phyloP scores from a whole-genome alignment of 1,140 invertebrate genomes.

The Tenebrio molitor region DNA sequence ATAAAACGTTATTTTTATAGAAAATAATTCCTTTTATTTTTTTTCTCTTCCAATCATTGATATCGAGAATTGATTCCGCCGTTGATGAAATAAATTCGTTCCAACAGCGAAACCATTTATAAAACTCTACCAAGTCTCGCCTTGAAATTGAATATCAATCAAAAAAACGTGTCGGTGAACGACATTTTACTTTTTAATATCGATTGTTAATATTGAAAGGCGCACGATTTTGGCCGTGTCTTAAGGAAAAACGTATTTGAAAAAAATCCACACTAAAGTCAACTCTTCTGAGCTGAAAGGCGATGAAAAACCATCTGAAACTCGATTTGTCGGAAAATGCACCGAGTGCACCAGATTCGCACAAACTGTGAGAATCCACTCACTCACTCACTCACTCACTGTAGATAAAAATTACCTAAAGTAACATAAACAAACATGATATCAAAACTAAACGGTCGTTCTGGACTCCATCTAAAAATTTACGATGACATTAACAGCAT shows the following conservation, averaged over 20 bases:
- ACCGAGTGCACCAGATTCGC: too few species aligned
- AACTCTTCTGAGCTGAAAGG: too few species aligned
- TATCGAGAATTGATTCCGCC: conserved; percentile 26
- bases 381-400: too few species aligned
- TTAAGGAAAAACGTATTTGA: too few species aligned
- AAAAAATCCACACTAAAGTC: too few species aligned
- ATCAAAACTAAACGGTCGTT: background rate
- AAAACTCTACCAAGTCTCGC: conserved; percentile 25
- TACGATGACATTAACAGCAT: conserved; percentile 12
- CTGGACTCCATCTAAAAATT: background rate
- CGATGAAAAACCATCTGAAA: too few species aligned
- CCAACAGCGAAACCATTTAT: conserved; percentile 38
- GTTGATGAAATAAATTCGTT: conserved; percentile 20
- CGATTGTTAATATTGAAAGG: conserved; percentile 2
- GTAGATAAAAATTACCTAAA: too few species aligned
- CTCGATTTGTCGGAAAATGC: too few species aligned
- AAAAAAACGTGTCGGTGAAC: conserved; percentile 10
- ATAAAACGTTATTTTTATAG: conserved; percentile 26
- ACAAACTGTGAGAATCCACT: too few species aligned
- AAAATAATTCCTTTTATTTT: conserved; percentile 22
- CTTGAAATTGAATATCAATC: conserved; percentile 36
- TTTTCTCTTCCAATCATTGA: conserved; percentile 21
- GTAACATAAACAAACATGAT: background rate
- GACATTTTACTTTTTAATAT: conserved; percentile 37
- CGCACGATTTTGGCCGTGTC: background rate